phyloP scores from a whole-genome alignment of 2,113 vertebrate genomes.

The Marcusenius ussheri region DNA sequence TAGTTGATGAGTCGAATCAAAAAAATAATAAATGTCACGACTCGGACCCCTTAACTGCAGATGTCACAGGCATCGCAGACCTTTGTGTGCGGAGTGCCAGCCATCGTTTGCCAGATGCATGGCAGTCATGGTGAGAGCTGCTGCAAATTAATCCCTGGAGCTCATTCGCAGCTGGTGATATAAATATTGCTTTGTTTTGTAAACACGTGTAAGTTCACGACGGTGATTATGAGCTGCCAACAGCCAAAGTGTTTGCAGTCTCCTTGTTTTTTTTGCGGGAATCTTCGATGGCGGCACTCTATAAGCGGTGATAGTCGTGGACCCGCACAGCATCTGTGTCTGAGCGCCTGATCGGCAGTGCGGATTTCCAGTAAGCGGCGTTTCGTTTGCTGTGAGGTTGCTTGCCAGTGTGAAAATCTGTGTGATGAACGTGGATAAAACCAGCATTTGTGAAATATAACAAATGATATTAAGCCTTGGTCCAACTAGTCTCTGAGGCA shows the following conservation, averaged over 20 bases:
- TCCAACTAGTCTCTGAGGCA: neutral
- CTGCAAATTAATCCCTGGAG: constrained; percentile 4
- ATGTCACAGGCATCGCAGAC: neutral
- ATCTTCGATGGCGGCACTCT: neutral
- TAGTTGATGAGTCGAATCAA: neutral
- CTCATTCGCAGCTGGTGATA: neutral
- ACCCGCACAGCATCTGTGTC: neutral
- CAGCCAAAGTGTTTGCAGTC: neutral
- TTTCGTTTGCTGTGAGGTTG: neutral
- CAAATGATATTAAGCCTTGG: constrained; percentile 1
- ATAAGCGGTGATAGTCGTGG: neutral
- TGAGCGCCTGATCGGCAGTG: neutral
- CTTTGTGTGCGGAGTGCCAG: neutral
- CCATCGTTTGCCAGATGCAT: neutral
- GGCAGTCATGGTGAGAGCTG: neutral
- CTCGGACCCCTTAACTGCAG: neutral
- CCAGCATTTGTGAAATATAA: neutral
- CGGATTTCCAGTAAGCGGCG: neutral
- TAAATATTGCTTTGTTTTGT: constrained; percentile 3
- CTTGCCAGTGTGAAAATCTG: neutral
- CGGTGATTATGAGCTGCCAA: neutral
- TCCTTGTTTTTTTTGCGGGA: neutral
- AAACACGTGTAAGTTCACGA: neutral
- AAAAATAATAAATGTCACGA: neutral
- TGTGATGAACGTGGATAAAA: neutral